phyloP scores from a whole-genome alignment of 2,888 invertebrate species.

The Luffia ferchaultella region DNA sequence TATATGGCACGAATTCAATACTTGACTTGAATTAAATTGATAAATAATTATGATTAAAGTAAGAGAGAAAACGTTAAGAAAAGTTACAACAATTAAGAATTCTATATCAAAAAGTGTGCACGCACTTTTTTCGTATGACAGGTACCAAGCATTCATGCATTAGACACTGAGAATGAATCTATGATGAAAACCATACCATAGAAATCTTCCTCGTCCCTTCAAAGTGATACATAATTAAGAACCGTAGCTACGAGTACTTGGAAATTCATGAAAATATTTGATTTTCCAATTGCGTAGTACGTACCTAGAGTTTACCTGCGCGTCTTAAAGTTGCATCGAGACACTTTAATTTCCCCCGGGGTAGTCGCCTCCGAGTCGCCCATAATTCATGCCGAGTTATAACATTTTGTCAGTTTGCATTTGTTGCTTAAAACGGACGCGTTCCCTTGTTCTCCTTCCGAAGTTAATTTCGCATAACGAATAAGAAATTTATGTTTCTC shows the following conservation, averaged over 20 bases:
- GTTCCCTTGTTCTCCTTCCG: conserved; percentile 29
- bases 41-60: too few relatives aligned
- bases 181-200: too few relatives aligned
- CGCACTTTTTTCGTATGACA: too few relatives aligned
- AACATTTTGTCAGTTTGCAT: conserved; percentile 61
- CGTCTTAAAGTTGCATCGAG: conserved; percentile 57
- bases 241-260: background rate
- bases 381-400: conserved; percentile 60
- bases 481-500: conserved; percentile 20
- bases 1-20: too few relatives aligned
- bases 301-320: conserved; percentile 32
- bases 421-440: conserved; percentile 39
- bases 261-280: conserved; percentile 1
- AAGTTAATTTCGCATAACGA: conserved; percentile 30
- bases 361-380: conserved; percentile 33
- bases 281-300: background rate
- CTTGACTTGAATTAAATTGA: too few relatives aligned
- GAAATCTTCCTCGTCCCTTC: too few relatives aligned
- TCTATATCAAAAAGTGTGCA: too few relatives aligned
- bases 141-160: too few relatives aligned
- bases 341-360: conserved; percentile 61
- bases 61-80: too few relatives aligned
- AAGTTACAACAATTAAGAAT: too few relatives aligned
- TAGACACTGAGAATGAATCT: too few relatives aligned
- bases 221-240: too few relatives aligned